Base-by-base conservation (phyloP, 2,113 vertebrate species). In the Lanius collurio region DNA sequence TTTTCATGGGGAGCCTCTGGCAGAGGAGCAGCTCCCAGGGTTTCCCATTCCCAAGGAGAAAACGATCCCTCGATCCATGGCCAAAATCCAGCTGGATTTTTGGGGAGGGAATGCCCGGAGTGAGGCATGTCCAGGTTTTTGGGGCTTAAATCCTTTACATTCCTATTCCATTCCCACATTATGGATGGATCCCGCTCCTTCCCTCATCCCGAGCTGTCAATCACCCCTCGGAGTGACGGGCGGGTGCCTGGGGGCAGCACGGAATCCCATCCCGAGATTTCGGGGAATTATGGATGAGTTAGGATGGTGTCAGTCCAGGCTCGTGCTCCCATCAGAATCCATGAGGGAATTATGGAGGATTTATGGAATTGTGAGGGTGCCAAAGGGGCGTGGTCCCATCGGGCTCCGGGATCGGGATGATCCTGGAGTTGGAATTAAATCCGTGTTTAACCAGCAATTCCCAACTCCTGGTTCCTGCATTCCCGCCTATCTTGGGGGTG, bases 251-350 rank as follows among this genome's bases (percentile, higher is more conserved):
- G 64, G 13, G 41, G 9, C 1, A 11, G 6, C 3, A 1, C 0
- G 1, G 35, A 18, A 59, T 82, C 56, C 9, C 56, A 57, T 81
- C 53, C 78, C n/a, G 14, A 9, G 11, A 39, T n/a, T 57, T 15
- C 23, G 7, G 23, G 42, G 78, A 59, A 49, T 69, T 17, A 13
- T 9, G 35, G 64, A 41, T 39, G 42, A 22, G 17, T 10, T 10
- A 21, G 0, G 5, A 9, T 3, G 14, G 3, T 0, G 0, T 13
- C 52, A 27, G 2, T 33, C 27, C 11, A 12, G 52, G n/a, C 22
- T 44, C 1, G 2, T 10, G 41, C 12, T 31, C 27, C 21, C 27
- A 4, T 13, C 2, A 1, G 62, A 37, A 31, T 33, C 41, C 41
- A 0, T 27, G 8, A 6, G 64, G 64, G 64, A 27, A 33, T 57